These are phyloP conservation scores for Silurus lanzhouensis DNA, from an alignment of 2,797 vertebrate genomes.

Conservation along the genomic window DNA sequence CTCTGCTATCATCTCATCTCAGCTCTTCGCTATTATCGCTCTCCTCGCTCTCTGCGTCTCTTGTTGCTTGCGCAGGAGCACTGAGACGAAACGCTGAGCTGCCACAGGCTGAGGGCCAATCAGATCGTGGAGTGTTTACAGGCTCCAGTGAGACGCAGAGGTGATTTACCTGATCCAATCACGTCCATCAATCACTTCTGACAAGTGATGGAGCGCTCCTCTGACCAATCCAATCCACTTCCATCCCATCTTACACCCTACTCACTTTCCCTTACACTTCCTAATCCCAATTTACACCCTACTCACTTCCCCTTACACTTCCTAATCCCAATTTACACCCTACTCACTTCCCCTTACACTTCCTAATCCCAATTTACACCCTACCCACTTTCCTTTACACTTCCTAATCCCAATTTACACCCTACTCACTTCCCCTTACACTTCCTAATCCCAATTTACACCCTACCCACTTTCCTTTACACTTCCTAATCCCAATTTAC, in stretches of 20 bases:
- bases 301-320: no score
- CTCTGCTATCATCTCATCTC: conserved; percentile 46
- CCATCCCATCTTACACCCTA: background rate
- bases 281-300: no score
- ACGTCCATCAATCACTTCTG: conserved; percentile 9
- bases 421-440: no score
- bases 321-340: background rate
- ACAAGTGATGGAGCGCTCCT: background rate
- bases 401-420: no score
- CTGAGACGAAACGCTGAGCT: conserved; percentile 24
- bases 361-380: background rate
- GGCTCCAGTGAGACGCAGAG: conserved; percentile 3
- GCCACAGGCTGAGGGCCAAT: conserved; percentile 6
- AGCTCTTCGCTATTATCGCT: no score
- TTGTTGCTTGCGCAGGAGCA: conserved; percentile 32
- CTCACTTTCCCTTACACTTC: no score
- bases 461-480: no score
- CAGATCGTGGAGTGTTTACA: conserved; percentile 33
- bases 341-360: background rate
- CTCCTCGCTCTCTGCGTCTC: conserved; percentile 33
- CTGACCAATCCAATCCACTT: background rate
- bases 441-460: background rate
- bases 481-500: no score
- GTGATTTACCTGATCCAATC: conserved; percentile 35
- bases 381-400: no score